These are phyloP conservation scores for Aspidoscelis tigris DNA, from an alignment of 2,113 vertebrate species.

Conservation along the genomic window DNA sequence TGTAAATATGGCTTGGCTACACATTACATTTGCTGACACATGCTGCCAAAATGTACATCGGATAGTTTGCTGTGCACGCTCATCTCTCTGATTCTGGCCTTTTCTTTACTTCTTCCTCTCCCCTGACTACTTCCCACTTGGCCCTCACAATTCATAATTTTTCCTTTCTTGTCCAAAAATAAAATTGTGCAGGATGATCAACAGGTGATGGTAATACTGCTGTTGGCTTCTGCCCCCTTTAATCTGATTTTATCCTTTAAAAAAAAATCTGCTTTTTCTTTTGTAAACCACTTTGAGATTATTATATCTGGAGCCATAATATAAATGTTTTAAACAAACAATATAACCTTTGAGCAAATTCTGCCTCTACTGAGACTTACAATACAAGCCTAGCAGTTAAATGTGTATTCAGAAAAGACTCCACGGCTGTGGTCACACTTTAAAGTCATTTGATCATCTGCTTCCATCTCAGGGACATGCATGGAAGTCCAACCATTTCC, in stretches of 20 bases:
- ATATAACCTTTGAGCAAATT: not conserved
- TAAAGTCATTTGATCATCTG: not conserved
- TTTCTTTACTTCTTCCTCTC: not conserved
- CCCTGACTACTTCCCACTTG: not conserved
- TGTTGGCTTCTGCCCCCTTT: no score
- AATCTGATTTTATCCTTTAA: not conserved
- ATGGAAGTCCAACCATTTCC: no score
- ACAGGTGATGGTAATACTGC: not conserved
- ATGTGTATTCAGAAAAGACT: not conserved
- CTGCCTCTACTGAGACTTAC: not conserved
- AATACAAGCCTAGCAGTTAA: not conserved
- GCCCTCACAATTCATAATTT: not conserved
- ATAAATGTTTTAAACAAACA: not conserved
- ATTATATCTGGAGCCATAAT: no score
- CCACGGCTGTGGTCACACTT: not conserved
- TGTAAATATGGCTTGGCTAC: not conserved
- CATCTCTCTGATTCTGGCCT: not conserved
- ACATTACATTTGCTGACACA: not conserved
- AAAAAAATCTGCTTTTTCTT: conserved; percentile 28
- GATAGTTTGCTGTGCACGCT: not conserved
- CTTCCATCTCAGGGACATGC: not conserved
- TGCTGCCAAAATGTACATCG: not conserved
- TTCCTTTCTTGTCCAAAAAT: not conserved
- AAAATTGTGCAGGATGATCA: not conserved
- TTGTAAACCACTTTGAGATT: no score